A percentile compares a stretch with the other conserved stretches of the same genome.
Conservation (phyloP, 2,797 vertebrate species). For the Protonibea diacanthus region DNA sequence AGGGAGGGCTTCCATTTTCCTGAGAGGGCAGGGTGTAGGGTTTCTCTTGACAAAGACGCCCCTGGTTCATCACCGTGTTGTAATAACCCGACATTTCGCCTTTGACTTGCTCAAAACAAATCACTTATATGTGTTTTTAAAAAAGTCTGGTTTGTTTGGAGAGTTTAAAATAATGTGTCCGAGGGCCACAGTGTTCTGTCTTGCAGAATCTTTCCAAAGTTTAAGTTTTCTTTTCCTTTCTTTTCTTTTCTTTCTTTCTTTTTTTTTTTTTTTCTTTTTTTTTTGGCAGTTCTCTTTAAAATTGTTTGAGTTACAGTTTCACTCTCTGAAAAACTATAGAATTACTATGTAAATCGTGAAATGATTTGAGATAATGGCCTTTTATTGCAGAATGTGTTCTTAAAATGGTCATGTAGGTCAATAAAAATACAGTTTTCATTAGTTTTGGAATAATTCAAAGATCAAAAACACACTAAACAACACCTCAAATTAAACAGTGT, state of each 20-base stretch:
- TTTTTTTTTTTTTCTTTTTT: too few relatives aligned
- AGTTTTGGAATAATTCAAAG: neutral
- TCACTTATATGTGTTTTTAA: neutral
- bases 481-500: neutral
- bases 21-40: conserved; percentile 34
- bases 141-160: too few relatives aligned
- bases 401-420: neutral
- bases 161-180: neutral
- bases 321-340: neutral
- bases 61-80: neutral
- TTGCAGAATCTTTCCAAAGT: too few relatives aligned
- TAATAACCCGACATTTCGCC: neutral
- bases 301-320: neutral
- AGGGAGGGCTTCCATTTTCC: conserved; percentile 40
- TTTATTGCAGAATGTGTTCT: neutral
- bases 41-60: conserved; percentile 43
- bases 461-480: neutral
- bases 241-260: neutral
- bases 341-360: neutral
- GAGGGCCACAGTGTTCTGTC: neutral
- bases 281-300: too few relatives aligned
- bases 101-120: neutral
- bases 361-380: neutral
- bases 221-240: neutral
- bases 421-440: neutral